Conservation (phyloP, 2,888 invertebrate genomes). For the Hemistola chrysoprasaria region DNA sequence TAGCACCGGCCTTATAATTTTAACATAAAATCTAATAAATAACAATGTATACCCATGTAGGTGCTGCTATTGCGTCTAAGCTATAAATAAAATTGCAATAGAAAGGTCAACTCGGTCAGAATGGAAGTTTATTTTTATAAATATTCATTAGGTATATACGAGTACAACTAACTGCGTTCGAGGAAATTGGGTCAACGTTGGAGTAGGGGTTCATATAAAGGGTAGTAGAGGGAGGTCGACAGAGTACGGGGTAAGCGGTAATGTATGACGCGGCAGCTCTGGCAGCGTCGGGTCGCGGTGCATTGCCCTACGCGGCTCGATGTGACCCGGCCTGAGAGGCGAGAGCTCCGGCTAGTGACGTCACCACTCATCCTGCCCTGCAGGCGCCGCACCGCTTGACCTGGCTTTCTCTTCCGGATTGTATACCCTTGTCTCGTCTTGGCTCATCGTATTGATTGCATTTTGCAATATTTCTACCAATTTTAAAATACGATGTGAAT, state of each 20-base stretch:
- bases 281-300: conserved; percentile 33
- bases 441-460: conserved; percentile 16
- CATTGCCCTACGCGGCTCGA: conserved; percentile 47
- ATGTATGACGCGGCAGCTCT: conserved; percentile 42
- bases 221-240: conserved; percentile 26
- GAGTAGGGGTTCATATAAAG: conserved; percentile 37
- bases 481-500: no score
- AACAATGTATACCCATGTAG: no score
- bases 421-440: conserved; percentile 20
- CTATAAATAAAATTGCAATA: conserved; percentile 6
- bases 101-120: not conserved
- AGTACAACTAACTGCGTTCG: conserved; percentile 21
- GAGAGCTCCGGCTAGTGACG: conserved; percentile 41
- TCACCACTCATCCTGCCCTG: conserved; percentile 42
- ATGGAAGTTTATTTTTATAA: conserved; percentile 33
- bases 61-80: no score
- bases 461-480: conserved; percentile 8
- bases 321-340: conserved; percentile 17
- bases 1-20: no score
- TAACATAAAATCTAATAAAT: no score
- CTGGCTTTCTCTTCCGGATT: conserved; percentile 32
- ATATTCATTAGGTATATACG: no score
- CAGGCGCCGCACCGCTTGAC: conserved; percentile 28
- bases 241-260: conserved; percentile 10
- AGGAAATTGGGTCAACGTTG: conserved; percentile 47